A percentile compares a stretch with the other conserved stretches of the same genome.
Conservation (phyloP, 37 sponge, comb jelly and placozoan genomes). For the Aplysina aerophoba region DNA sequence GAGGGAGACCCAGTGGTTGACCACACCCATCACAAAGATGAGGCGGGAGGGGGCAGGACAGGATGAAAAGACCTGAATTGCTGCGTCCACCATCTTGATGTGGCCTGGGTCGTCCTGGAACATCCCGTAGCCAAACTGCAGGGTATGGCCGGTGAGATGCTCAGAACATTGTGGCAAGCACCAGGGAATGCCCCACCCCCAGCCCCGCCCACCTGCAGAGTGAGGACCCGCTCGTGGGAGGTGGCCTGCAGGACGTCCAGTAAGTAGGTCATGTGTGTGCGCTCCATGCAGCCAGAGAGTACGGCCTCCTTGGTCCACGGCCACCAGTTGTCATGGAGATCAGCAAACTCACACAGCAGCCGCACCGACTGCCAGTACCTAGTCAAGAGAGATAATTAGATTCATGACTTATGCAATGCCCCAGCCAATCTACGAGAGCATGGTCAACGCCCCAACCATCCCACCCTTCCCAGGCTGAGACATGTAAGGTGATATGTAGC, state of each 20-base stretch:
- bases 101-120: conserved; percentile 22
- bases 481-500: too few relatives aligned
- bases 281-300: conserved; percentile 53
- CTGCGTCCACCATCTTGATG: conserved; percentile 20
- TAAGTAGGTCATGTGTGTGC: conserved; percentile 47
- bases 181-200: too few relatives aligned
- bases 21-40: conserved; percentile 58
- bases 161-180: too few relatives aligned
- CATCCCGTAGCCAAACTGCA: conserved; percentile 59
- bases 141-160: too few relatives aligned
- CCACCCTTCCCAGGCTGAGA: too few relatives aligned
- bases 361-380: conserved; percentile 55
- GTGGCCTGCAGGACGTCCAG: not conserved
- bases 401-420: too few relatives aligned
- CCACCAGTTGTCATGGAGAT: conserved; percentile 46
- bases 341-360: conserved; percentile 25
- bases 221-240: not conserved
- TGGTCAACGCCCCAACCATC: too few relatives aligned
- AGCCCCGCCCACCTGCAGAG: not conserved
- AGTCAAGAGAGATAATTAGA: not conserved
- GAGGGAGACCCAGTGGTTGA: conserved; percentile 64
- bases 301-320: conserved; percentile 56
- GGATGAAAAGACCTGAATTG: conserved; percentile 11
- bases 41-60: conserved; percentile 29
- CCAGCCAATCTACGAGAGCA: too few relatives aligned